phyloP scores from a whole-genome alignment of 2,113 vertebrate species.

The Brienomyrus brachyistius region DNA sequence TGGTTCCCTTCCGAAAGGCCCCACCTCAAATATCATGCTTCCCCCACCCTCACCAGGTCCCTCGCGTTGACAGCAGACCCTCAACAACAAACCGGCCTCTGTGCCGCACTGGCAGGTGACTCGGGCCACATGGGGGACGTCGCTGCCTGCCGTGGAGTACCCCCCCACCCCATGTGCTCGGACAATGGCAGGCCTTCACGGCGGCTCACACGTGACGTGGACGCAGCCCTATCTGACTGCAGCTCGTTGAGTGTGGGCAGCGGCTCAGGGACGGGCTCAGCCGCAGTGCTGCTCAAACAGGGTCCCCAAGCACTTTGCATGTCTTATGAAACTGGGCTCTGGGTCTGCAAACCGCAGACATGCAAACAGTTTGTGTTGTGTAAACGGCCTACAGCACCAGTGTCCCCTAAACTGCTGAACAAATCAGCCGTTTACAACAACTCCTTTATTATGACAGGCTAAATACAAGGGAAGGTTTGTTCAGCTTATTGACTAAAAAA shows the following conservation, averaged over 20 bases:
- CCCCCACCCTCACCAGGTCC: no score
- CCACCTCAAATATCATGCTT: neutral
- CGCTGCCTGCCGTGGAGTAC: neutral
- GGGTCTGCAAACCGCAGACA: neutral
- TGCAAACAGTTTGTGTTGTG: neutral
- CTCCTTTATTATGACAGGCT: neutral
- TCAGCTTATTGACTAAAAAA: neutral
- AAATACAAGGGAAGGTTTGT: neutral
- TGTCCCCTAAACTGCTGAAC: neutral
- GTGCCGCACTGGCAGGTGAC: neutral
- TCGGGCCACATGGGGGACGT: neutral
- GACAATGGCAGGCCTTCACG: constrained; percentile 15
- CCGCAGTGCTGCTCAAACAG: no score
- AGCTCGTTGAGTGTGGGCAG: neutral
- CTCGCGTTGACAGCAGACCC: neutral
- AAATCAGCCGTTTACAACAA: neutral
- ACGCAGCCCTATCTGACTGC: neutral
- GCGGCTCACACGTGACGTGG: neutral
- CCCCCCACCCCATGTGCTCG: neutral
- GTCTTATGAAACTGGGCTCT: neutral
- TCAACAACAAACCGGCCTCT: constrained; percentile 13
- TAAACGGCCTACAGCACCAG: neutral
- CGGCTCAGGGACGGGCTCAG: neutral
- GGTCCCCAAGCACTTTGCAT: neutral
- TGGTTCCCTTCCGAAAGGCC: neutral